Evolutionary conservation across 2,888 invertebrate genomes (phyloP), one percentile per base, ranked within the genome.

Genomic region (Noctua fimbriata): DNA sequence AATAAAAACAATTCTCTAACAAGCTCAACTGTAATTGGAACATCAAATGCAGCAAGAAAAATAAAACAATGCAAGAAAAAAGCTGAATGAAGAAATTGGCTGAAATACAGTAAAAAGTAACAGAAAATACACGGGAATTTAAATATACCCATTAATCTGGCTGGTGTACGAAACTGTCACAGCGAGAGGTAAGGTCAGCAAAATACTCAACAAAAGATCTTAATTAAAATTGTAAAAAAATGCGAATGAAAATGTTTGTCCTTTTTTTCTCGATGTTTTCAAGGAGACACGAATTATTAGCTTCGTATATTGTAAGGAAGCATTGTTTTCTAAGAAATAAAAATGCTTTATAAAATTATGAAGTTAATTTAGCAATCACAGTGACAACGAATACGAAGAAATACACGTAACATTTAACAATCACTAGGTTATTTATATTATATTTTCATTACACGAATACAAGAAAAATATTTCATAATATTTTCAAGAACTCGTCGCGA

Each of bases 91-190:
- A 90, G 91, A 89, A 92, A 90, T 91, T 92, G 92, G 76, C 83
- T 88, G 86, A 90, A 92, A 92, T 91, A 90, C 92, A 90, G 92
- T 90, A 89, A 90, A 92, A 94, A 94, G 93, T 90, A 92, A 93
- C 91, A 93, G 93, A 93, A 93, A 94, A 94, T 93, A 94, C 92
- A 93, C 87, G 92, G 87, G 93, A 93, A 96, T 96, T 96, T 96
- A 95, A 96, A 96, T 96, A 95, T 94, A 94, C 92, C 95, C 96
- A 96, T 96, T 96, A 96, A 96, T 96, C 96, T 95, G 93, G 93
- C 93, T 93, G 93, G 92, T 93, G 92, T 93, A 93, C 93, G 92
- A 90, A 88, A 91, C 94, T 94, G 96, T 94, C 94, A 93, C 93
- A 90, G 84, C 82, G 85, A 83, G 73, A 82, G 52, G 93, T 93